A percentile compares a stretch with the other conserved stretches of the same genome.
phyloP scores from a whole-genome alignment of 2,888 invertebrate genomes.

The Pogonocherus hispidulus region DNA sequence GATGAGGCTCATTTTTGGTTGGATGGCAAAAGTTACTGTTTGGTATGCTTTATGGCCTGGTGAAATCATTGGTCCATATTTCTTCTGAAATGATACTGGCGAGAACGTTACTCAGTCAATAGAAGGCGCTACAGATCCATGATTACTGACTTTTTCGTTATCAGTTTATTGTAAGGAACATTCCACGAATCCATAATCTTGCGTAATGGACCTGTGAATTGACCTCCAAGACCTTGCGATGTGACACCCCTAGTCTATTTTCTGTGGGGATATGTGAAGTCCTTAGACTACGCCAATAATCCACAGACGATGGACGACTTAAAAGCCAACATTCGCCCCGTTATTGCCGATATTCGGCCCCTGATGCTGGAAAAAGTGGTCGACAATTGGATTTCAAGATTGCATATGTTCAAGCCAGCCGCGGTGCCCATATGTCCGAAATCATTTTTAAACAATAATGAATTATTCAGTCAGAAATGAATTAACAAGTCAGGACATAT shows the following conservation, averaged over 20 bases:
- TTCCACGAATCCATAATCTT: conserved; percentile 42
- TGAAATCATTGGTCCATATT: conserved; percentile 31
- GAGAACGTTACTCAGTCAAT: no score
- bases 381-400: conserved; percentile 30
- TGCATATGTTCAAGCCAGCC: conserved; percentile 33
- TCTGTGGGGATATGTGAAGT: conserved; percentile 42
- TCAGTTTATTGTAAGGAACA: conserved; percentile 41
- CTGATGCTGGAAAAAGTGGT: conserved; percentile 18
- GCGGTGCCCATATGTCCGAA: conserved; percentile 36
- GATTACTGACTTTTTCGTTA: conserved; percentile 33
- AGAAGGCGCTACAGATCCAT: conserved; percentile 26
- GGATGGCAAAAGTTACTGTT: conserved; percentile 33
- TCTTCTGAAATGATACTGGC: conserved; percentile 8
- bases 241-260: conserved; percentile 31
- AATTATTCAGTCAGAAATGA: no score
- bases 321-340: conserved; percentile 35
- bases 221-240: conserved; percentile 44
- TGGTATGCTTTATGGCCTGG: conserved; percentile 33
- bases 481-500: no score
- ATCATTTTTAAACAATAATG: conserved; percentile 40
- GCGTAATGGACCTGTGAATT: conserved; percentile 49
- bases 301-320: conserved; percentile 39
- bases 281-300: conserved; percentile 43
- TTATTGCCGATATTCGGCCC: conserved; percentile 51
- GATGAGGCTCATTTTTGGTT: conserved; percentile 38